phyloP scores from a whole-genome alignment of 2,797 vertebrate genomes.

The Thaleichthys pacificus region DNA sequence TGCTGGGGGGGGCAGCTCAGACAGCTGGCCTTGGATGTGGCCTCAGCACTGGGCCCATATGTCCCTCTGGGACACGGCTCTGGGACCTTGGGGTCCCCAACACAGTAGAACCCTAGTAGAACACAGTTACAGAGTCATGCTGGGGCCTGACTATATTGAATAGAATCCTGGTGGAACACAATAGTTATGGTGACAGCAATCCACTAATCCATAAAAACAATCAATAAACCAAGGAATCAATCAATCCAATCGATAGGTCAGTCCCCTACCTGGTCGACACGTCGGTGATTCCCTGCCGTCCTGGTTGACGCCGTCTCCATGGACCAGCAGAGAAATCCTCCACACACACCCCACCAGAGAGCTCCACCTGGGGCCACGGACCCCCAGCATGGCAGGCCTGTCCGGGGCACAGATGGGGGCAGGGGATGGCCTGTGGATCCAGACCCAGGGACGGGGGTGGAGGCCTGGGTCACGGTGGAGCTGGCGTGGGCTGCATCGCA shows the following conservation, averaged over 20 bases:
- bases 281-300: slow-evolving; percentile 32
- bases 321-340: slow-evolving; percentile 17
- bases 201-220: slow-evolving; percentile 6
- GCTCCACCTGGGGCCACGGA: slow-evolving; percentile 15
- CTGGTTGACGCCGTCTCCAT: slow-evolving; percentile 38
- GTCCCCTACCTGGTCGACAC: slow-evolving; percentile 71
- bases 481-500: no score
- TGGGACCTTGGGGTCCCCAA: slow-evolving; percentile 41
- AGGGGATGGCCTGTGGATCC: no score
- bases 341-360: slow-evolving; percentile 38
- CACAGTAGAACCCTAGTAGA: slow-evolving; percentile 80
- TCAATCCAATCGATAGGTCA: not conserved
- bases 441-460: no score
- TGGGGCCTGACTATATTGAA: not conserved
- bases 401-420: not conserved
- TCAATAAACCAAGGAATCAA: no score
- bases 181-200: not conserved
- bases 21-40: slow-evolving; percentile 61
- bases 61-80: slow-evolving; percentile 81
- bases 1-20: slow-evolving; percentile 78
- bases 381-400: slow-evolving; percentile 38
- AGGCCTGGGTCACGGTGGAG: no score
- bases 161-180: not conserved
- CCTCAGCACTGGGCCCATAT: slow-evolving; percentile 66
- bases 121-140: not conserved